These are phyloP conservation scores for Caenorhabditis brenneri DNA, from an alignment of 1,140 invertebrate species.

Conservation along the genomic window DNA sequence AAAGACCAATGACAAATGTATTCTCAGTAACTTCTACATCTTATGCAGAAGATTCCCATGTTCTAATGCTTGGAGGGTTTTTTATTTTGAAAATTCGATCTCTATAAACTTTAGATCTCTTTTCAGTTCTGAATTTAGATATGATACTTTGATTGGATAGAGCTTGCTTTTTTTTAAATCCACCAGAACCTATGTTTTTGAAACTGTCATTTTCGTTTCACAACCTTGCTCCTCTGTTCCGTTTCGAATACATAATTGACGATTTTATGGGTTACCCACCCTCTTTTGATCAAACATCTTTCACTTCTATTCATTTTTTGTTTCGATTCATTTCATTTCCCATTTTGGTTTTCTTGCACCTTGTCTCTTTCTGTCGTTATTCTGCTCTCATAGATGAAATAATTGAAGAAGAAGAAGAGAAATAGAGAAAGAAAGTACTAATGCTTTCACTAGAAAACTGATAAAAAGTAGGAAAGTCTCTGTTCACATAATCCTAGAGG, in stretches of 20 bases:
- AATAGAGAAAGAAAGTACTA: neutral
- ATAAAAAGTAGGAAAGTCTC: slow-evolving; percentile 9
- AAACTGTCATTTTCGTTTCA: neutral
- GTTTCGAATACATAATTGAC: neutral
- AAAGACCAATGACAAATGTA: neutral
- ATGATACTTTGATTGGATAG: too few relatives aligned
- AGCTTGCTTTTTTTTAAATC: too few relatives aligned
- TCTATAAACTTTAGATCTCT: too few relatives aligned
- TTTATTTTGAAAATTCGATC: too few relatives aligned
- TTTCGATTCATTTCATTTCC: neutral
- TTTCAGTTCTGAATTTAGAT: too few relatives aligned
- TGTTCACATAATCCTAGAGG: neutral
- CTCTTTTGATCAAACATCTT: slow-evolving; percentile 10
- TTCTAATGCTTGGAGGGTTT: too few relatives aligned
- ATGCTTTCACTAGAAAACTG: neutral
- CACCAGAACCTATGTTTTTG: too few relatives aligned
- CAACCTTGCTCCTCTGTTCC: neutral
- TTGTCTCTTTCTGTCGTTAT: neutral
- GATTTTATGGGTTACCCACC: neutral
- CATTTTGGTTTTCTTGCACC: neutral
- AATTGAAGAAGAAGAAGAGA: neutral
- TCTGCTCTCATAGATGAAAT: neutral
- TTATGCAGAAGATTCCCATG: too few relatives aligned
- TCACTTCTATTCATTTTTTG: neutral
- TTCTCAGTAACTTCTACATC: too few relatives aligned